Conservation (phyloP, 2,797 vertebrate genomes). For the Muraenolepis orangiensis region DNA sequence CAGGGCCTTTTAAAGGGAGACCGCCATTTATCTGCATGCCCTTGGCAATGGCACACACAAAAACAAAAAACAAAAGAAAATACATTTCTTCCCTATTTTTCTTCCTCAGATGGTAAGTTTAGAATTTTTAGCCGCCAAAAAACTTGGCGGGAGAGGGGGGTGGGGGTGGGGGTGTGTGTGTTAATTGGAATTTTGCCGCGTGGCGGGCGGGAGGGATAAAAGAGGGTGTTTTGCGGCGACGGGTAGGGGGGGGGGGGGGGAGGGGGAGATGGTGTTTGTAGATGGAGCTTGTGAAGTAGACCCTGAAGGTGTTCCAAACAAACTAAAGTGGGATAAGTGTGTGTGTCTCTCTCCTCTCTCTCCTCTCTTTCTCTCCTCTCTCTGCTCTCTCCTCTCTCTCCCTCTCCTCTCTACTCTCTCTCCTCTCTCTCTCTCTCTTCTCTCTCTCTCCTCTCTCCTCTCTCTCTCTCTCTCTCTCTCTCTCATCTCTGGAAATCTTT, state of each 20-base stretch:
- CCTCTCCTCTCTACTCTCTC: too few relatives aligned
- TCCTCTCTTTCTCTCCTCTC: conserved; percentile 35
- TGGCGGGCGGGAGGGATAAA: conserved; percentile 12
- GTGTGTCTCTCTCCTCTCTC: too few relatives aligned
- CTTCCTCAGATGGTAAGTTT: conserved; percentile 8
- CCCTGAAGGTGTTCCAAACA: conserved; percentile 37
- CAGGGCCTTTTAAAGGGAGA: conserved; percentile 12
- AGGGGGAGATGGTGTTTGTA: conserved; percentile 22
- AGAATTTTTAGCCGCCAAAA: conserved; percentile 21
- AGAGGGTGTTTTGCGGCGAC: too few relatives aligned
- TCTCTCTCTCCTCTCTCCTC: conserved; percentile 38
- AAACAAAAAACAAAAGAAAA: neutral
- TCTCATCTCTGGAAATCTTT: conserved; percentile 30
- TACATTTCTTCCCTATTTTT: neutral
- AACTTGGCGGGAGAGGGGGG: neutral
- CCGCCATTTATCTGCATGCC: neutral
- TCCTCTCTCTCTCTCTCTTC: conserved; percentile 35
- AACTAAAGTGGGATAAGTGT: conserved; percentile 51
- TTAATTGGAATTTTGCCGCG: conserved; percentile 34
- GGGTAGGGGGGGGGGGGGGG: conserved; percentile 23
- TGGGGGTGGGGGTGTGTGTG: conserved; percentile 15
- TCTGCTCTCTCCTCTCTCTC: conserved; percentile 32
- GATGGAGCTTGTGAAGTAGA: conserved; percentile 36
- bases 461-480: conserved; percentile 37
- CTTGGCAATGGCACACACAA: neutral